These are phyloP conservation scores for Lathamus discolor DNA, from an alignment of 2,113 vertebrate genomes.

Conservation along the genomic window DNA sequence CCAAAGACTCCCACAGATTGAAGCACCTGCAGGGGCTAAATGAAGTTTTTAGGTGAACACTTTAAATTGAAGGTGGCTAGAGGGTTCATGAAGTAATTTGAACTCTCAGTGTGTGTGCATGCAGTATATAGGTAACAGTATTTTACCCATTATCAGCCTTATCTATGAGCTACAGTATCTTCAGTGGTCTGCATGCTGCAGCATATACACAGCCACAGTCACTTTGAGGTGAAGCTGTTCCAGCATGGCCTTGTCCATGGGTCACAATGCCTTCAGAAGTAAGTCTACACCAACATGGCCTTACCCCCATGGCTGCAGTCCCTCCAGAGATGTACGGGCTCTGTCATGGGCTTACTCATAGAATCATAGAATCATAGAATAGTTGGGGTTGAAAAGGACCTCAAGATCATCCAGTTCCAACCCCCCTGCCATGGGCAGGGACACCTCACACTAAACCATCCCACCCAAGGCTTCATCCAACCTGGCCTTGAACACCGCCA, in stretches of 20 bases:
- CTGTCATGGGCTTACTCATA: not conserved
- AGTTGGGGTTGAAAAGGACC: too few species aligned
- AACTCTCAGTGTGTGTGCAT: conserved; percentile 43
- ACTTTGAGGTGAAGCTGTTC: not conserved
- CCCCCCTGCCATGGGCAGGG: too few species aligned
- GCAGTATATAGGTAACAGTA: not conserved
- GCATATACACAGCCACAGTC: not conserved
- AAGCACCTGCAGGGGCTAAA: conserved; percentile 20
- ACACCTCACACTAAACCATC: too few species aligned
- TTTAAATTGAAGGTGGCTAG: conserved; percentile 62
- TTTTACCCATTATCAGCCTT: not conserved
- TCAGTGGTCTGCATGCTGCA: not conserved
- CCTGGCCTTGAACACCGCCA: too few species aligned
- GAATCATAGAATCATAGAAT: too few species aligned
- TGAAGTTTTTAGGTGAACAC: conserved; percentile 44
- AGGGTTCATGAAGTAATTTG: conserved; percentile 63
- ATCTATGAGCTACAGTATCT: not conserved
- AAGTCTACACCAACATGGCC: not conserved
- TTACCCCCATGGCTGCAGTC: not conserved
- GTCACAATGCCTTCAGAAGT: not conserved
- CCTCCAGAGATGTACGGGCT: not conserved
- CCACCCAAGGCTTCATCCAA: too few species aligned
- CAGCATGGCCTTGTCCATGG: not conserved
- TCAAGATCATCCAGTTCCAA: too few species aligned
- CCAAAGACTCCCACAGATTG: not conserved